These are phyloP conservation scores for Sinopyrophorus schimmeli DNA, from an alignment of 2,888 invertebrate genomes.

Conservation along the genomic window DNA sequence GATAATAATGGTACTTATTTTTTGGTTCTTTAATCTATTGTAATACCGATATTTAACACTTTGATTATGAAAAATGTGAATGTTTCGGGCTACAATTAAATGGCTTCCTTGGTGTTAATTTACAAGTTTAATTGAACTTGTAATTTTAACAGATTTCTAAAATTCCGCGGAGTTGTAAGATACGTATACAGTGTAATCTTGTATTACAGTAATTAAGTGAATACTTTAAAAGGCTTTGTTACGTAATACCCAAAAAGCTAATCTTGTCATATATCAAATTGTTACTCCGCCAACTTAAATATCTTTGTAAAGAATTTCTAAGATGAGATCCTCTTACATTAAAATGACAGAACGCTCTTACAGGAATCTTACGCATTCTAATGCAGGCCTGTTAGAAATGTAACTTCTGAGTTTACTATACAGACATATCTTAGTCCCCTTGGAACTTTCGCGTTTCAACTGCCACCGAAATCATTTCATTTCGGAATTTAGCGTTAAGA, in stretches of 20 bases:
- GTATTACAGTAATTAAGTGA: no score
- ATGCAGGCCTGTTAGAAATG: conserved; percentile 20
- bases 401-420: conserved; percentile 17
- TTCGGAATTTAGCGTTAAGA: conserved; percentile 22
- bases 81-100: no score
- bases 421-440: conserved; percentile 13
- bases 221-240: no score
- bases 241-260: conserved; percentile 3
- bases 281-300: conserved; percentile 15
- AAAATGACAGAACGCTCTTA: conserved; percentile 23
- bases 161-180: no score
- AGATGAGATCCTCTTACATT: conserved; percentile 22
- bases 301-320: conserved; percentile 22
- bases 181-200: no score
- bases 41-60: no score
- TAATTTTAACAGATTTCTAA: no score
- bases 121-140: no score
- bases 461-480: conserved; percentile 19
- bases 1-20: no score
- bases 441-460: conserved; percentile 14
- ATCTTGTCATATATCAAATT: conserved; percentile 11
- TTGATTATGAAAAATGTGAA: no score
- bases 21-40: no score
- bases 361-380: conserved; percentile 26
- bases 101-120: not conserved